Base-by-base conservation (phyloP, 2,888 invertebrate species). In the Hyppa rectilinea region DNA sequence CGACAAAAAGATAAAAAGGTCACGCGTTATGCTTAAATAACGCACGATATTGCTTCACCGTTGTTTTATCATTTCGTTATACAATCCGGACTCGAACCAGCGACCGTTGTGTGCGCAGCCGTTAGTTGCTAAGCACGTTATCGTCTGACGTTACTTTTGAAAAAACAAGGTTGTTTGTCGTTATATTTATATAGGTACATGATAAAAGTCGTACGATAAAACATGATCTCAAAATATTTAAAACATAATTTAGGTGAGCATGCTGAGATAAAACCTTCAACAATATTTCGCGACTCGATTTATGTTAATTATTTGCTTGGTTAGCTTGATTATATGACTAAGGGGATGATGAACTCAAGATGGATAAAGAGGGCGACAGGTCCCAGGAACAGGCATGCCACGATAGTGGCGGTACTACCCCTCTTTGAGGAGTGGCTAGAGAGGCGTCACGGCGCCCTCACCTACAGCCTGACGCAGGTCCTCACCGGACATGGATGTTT, bases 81-180 rank as follows among this genome's bases (percentile, higher is more conserved):
- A 23, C 58, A 45, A 12, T n/a, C 31, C 31, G 45, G n/a, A 40
- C 2, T 52, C 45, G 29, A 78, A 29, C 34, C 31, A 23, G 26
- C n/a, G 20, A 5, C n/a, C 45, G 12, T 53, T 45, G 50, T 29
- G 34, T 78, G 55, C 26, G 29, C 7, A 26, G 49, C 4, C 71
- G 77, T 77, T 71, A 71, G 43, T 77, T 38, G 31, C 50, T 52
- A 45, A 45, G 20, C 12, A 23, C 12, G 23, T 50, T 78, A 71
- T 71, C 71, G 14, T 14, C 26, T 36, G 20, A 14, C 36, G 38
- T 66, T 36, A 43, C 20, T 38, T 52, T 67, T 43, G 43, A 38
- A 67, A 76, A 20, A 23, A 12, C 36, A 76, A 43, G 67, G 78
- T 31, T 72, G 2, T 56, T 31, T 55, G 4, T 9, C 75, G 40